Conservation (phyloP, 2,888 invertebrate genomes). For the Tethea ocularis region DNA sequence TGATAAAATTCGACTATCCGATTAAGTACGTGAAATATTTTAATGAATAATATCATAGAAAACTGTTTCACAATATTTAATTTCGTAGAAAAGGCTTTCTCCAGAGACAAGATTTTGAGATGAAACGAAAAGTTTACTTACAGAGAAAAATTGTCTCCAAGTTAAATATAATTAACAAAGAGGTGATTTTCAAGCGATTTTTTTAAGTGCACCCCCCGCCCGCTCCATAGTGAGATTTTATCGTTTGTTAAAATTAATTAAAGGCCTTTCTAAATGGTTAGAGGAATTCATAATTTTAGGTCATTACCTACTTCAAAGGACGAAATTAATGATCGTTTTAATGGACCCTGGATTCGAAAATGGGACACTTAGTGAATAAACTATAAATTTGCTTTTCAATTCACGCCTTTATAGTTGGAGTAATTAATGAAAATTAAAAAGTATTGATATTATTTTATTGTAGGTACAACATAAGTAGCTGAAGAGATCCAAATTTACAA, state of each 20-base stretch:
- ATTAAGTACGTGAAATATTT: too few relatives aligned
- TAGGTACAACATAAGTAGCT: too few relatives aligned
- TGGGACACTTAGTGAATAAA: background rate
- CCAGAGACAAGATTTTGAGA: background rate
- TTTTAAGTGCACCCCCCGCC: background rate
- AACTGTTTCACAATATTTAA: background rate
- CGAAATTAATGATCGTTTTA: constrained; percentile 1
- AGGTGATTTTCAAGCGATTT: background rate
- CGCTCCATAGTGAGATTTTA: background rate
- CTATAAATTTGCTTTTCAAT: background rate
- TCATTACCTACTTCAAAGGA: background rate
- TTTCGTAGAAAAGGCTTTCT: background rate
- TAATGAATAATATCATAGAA: too few relatives aligned
- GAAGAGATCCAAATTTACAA: too few relatives aligned
- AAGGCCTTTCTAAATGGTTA: background rate
- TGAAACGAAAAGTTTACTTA: background rate
- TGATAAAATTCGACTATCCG: too few relatives aligned
- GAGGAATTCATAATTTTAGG: constrained; percentile 1
- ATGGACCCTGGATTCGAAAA: constrained; percentile 1
- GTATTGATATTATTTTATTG: too few relatives aligned
- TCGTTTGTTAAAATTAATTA: background rate
- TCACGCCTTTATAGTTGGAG: background rate
- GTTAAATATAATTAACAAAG: background rate
- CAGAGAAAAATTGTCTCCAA: background rate
- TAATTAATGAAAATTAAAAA: background rate